These are phyloP conservation scores for Anabacerthia variegaticeps DNA, from an alignment of 2,797 vertebrate species.

Conservation along the genomic window DNA sequence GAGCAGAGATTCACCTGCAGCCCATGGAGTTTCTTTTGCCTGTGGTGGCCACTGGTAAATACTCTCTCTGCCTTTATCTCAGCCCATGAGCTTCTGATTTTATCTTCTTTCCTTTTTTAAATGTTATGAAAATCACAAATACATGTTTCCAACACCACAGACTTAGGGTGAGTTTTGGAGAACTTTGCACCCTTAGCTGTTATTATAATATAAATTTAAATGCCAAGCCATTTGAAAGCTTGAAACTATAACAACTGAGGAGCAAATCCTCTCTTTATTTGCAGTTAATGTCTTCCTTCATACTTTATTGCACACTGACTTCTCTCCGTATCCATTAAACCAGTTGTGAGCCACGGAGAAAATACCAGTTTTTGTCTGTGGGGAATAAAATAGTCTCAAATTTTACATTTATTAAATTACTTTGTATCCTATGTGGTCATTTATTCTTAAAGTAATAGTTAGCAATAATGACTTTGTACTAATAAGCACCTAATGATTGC, in stretches of 20 bases:
- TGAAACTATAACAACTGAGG: constrained; percentile 13
- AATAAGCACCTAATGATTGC: constrained; percentile 60
- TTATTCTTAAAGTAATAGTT: constrained; percentile 54
- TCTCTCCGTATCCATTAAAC: constrained; percentile 49
- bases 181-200: neutral
- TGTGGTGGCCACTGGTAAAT: rapidly evolving
- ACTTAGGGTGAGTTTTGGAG: neutral
- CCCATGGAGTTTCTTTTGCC: rapidly evolving
- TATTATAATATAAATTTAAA: neutral
- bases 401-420: constrained; percentile 61
- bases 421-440: constrained; percentile 45
- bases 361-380: constrained; percentile 38
- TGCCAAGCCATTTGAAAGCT: neutral
- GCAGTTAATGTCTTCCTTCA: constrained; percentile 60
- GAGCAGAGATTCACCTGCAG: neutral
- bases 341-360: constrained; percentile 36
- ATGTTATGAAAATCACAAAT: neutral
- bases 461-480: constrained; percentile 60
- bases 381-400: constrained; percentile 44
- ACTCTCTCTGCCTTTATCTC: neutral
- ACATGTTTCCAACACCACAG: neutral
- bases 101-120: neutral
- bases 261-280: constrained; percentile 54
- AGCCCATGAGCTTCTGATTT: neutral
- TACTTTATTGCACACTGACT: constrained; percentile 42